Percentiles rank a stretch among this genome's conserved stretches.
phyloP scores from a whole-genome alignment of 2,888 invertebrate genomes.

The Zaprionus lineosus region DNA sequence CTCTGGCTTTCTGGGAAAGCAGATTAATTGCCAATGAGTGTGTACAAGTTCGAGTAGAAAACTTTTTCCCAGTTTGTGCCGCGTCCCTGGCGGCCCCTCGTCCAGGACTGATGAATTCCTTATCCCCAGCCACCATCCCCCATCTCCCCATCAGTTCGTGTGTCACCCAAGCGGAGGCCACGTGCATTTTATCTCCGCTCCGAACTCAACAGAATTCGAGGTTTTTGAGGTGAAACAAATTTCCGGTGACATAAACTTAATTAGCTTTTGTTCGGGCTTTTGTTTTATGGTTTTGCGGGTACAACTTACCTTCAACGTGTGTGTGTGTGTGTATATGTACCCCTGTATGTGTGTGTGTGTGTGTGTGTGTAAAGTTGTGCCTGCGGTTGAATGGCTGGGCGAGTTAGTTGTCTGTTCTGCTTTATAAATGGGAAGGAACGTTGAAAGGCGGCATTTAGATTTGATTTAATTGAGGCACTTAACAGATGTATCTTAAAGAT shows the following conservation, averaged over 20 bases:
- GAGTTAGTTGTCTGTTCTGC: conserved; percentile 25
- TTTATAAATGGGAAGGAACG: conserved; percentile 61
- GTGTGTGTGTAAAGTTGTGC: conserved; percentile 14
- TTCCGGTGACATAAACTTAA: conserved; percentile 83
- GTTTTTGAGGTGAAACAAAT: conserved; percentile 83
- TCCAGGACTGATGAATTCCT: conserved; percentile 33
- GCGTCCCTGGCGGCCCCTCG: conserved; percentile 20
- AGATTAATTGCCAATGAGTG: conserved; percentile 81
- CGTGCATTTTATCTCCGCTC: conserved; percentile 70
- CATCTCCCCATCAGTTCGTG: conserved; percentile 29
- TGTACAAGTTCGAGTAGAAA: conserved; percentile 76
- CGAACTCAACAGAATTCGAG: conserved; percentile 73
- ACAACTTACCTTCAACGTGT: conserved; percentile 41
- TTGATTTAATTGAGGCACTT: conserved; percentile 75
- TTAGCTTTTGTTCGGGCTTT: conserved; percentile 82
- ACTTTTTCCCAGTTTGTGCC: conserved; percentile 64
- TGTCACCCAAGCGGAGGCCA: conserved; percentile 59
- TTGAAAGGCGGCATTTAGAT: conserved; percentile 67
- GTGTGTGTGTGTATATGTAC: conserved; percentile 17
- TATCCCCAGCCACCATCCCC: neutral
- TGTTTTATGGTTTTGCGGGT: conserved; percentile 75
- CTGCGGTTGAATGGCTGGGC: conserved; percentile 10
- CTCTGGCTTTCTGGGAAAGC: too few species aligned
- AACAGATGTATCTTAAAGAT: conserved; percentile 69
- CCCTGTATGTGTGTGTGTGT: conserved; percentile 2